Evolutionary conservation across 2,797 vertebrate species (phyloP).

Genomic region (Bufotes viridis): DNA sequence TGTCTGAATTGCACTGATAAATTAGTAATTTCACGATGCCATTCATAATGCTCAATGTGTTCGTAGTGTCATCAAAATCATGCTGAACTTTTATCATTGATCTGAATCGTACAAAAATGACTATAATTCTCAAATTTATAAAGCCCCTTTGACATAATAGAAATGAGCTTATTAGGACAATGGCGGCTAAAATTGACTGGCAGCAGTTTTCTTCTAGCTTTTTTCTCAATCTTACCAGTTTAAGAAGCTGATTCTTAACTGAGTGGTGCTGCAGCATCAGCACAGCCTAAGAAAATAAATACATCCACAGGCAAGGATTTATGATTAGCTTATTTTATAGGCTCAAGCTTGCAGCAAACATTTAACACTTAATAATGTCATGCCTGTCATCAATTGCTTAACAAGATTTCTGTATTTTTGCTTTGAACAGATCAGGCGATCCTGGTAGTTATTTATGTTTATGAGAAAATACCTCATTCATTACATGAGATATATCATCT

Average conservation of each 20-base stretch:
- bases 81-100: slow-evolving; percentile 57
- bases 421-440: slow-evolving; percentile 63
- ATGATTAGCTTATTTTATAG: slow-evolving; percentile 62
- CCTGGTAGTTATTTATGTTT: slow-evolving; percentile 60
- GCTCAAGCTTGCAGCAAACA: slow-evolving; percentile 60
- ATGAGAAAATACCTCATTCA: slow-evolving; percentile 56
- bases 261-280: slow-evolving; percentile 54
- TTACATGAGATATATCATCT: slow-evolving; percentile 42
- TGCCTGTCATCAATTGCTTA: slow-evolving; percentile 67
- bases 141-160: slow-evolving; percentile 57
- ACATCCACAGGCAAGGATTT: slow-evolving; percentile 65
- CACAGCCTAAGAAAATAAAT: slow-evolving; percentile 54
- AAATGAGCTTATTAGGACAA: slow-evolving; percentile 66
- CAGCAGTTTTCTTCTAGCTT: slow-evolving; percentile 42
- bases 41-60: slow-evolving; percentile 52
- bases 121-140: slow-evolving; percentile 62
- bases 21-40: slow-evolving; percentile 56
- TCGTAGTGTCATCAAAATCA: slow-evolving; percentile 60
- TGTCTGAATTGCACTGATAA: slow-evolving; percentile 42
- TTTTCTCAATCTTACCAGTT: slow-evolving; percentile 31
- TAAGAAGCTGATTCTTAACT: background rate
- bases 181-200: slow-evolving; percentile 60
- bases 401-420: slow-evolving; percentile 63
- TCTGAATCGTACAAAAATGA: slow-evolving; percentile 65
- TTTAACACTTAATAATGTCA: slow-evolving; percentile 63